phyloP scores from a whole-genome alignment of 2,113 vertebrate genomes.

The Macroglossus sobrinus region DNA sequence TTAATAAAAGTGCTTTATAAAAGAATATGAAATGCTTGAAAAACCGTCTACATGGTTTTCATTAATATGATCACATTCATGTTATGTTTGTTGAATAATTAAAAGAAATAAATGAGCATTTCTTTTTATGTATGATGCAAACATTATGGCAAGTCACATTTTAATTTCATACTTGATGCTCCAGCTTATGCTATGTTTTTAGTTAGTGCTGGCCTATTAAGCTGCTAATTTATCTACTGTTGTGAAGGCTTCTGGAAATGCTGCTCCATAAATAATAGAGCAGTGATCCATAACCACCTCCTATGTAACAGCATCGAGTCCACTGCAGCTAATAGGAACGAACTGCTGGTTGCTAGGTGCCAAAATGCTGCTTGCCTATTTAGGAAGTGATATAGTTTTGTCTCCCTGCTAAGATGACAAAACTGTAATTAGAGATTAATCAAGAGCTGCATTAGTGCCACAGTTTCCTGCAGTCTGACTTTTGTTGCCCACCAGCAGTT shows the following conservation, averaged over 20 bases:
- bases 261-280: slow-evolving; percentile 89
- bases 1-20: background rate
- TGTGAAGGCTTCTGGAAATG: slow-evolving; percentile 86
- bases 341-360: slow-evolving; percentile 90
- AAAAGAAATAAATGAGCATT: slow-evolving; percentile 63
- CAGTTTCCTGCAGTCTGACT: slow-evolving; percentile 84
- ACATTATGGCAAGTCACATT: slow-evolving; percentile 72
- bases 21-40: background rate
- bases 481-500: slow-evolving; percentile 86
- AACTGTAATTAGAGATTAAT: slow-evolving; percentile 96
- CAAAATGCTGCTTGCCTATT: slow-evolving; percentile 90
- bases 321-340: slow-evolving; percentile 84
- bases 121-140: slow-evolving; percentile 65
- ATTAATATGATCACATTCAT: background rate
- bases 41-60: background rate
- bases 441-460: slow-evolving; percentile 88
- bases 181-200: slow-evolving; percentile 78
- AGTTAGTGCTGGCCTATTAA: slow-evolving; percentile 86
- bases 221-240: slow-evolving; percentile 89
- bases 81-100: slow-evolving; percentile 60
- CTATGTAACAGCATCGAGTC: slow-evolving; percentile 81
- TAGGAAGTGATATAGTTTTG: slow-evolving; percentile 90
- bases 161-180: slow-evolving; percentile 83
- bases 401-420: slow-evolving; percentile 92
- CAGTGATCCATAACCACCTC: slow-evolving; percentile 89